Conservation (phyloP, 2,113 vertebrate species). For the Turdus rufiventris region DNA sequence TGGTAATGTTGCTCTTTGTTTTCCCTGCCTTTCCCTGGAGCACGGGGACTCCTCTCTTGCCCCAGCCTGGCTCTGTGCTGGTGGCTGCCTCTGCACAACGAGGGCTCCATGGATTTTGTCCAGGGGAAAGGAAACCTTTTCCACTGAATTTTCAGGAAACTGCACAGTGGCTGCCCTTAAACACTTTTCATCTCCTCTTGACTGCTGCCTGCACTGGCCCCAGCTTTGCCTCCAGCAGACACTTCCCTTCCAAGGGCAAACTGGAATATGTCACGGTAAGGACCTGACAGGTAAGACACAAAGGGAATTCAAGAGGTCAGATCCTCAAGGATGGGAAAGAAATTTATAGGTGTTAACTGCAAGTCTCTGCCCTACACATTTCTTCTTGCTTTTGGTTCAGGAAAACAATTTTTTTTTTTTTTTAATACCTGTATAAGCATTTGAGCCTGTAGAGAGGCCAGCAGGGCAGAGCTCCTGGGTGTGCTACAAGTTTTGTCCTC, state of each 20-base stretch:
- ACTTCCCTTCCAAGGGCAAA: neutral
- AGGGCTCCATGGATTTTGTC: neutral
- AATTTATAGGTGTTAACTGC: neutral
- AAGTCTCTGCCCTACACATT: neutral
- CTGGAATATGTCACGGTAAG: neutral
- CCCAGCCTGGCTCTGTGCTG: neutral
- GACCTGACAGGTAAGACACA: neutral
- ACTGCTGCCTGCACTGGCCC: neutral
- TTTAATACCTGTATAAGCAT: neutral
- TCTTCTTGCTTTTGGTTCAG: neutral
- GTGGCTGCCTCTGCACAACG: neutral
- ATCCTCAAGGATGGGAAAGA: neutral
- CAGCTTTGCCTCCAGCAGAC: neutral
- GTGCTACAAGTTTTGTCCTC: neutral
- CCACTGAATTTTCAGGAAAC: neutral
- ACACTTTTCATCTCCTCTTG: neutral
- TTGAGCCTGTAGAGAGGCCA: neutral
- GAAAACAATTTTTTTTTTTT: neutral
- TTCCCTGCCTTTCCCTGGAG: constrained; percentile 20
- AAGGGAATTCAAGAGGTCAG: neutral
- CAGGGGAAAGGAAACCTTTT: neutral
- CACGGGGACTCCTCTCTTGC: neutral
- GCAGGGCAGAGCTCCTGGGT: neutral
- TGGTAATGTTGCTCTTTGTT: constrained; percentile 52
- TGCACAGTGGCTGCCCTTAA: neutral